Evolutionary conservation across 2,113 vertebrate genomes (phyloP), one percentile per base, ranked within the genome.

Genomic region (Fulica atra): DNA sequence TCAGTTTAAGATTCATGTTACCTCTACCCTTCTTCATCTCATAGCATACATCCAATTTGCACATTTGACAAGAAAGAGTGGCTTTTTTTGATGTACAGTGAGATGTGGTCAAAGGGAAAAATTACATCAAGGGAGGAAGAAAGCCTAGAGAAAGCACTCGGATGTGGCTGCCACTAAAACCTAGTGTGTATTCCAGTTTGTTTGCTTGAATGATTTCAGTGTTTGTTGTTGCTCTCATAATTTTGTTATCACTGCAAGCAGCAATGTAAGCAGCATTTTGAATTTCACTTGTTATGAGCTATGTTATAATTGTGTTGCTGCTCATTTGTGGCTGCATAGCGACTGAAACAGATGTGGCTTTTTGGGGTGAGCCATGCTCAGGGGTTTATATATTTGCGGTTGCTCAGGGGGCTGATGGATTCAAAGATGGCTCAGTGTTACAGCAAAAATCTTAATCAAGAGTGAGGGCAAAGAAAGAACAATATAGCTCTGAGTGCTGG

Each of bases 101-200:
- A 91, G 77, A 86, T 72, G 66, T 93, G 83, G 95, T 97, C 91
- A 87, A 93, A 92, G 76, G 81, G 63, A 92, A 76, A 86, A 90
- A 93, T 82, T 87, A 74, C 48, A 93, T 94, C 68, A 95, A 88
- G 89, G 51, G 56, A 91, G 44, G 35, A 85, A 70, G 65, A 85
- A 72, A 91, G 64, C 61, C 74, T 65, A 65, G 64, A 92, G 81
- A 94, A 92, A 80, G 53, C 61, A 81, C 36, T 81, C 9, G 56
- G 71, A 81, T 84, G 53, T 0, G 10, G 33, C 86, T 95, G 86
- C 81, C 78, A 81, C 50, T 50, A 76, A 88, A 91, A n/a, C 46
- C 59, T 85, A 61, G 48, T 4, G 0, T 76, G 33, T 86, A 72
- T 89, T 91, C 73, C 60, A 14, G 56, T 86, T 88, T 65, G 48